phyloP scores from a whole-genome alignment of 2,113 vertebrate genomes.

The Halcyon senegalensis region DNA sequence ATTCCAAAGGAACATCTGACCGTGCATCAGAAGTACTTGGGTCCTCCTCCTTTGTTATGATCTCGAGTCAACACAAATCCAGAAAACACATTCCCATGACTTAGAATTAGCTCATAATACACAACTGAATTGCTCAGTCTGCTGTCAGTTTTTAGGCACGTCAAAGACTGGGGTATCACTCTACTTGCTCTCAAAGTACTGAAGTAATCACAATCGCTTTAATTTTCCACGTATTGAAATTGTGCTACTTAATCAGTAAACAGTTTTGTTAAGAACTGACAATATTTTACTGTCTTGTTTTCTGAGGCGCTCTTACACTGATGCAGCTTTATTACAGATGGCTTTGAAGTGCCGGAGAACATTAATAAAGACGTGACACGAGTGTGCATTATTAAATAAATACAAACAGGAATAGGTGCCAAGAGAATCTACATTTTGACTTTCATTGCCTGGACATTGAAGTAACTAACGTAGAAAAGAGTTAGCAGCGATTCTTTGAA shows the following conservation, averaged over 20 bases:
- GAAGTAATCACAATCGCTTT: background rate
- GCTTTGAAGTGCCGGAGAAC: background rate
- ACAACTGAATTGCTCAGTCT: background rate
- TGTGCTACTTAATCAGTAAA: background rate
- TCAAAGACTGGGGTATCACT: background rate
- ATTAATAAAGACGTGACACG: background rate
- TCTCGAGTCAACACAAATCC: background rate
- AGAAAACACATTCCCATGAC: background rate
- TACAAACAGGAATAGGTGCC: background rate
- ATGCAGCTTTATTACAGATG: background rate
- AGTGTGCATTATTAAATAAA: background rate
- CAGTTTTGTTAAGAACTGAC: background rate
- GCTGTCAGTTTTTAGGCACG: background rate
- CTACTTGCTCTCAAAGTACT: background rate
- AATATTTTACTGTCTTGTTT: background rate
- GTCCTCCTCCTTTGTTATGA: background rate
- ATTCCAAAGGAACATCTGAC: background rate
- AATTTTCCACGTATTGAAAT: background rate
- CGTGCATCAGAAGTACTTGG: background rate
- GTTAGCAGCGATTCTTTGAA: background rate
- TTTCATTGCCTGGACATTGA: background rate
- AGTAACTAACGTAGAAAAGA: background rate
- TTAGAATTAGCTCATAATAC: accelerated
- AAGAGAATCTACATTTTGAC: background rate
- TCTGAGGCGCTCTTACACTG: background rate